Evolutionary conservation across 2,113 vertebrate species (phyloP), one percentile per base, ranked within the genome.

Genomic region (Strix uralensis): DNA sequence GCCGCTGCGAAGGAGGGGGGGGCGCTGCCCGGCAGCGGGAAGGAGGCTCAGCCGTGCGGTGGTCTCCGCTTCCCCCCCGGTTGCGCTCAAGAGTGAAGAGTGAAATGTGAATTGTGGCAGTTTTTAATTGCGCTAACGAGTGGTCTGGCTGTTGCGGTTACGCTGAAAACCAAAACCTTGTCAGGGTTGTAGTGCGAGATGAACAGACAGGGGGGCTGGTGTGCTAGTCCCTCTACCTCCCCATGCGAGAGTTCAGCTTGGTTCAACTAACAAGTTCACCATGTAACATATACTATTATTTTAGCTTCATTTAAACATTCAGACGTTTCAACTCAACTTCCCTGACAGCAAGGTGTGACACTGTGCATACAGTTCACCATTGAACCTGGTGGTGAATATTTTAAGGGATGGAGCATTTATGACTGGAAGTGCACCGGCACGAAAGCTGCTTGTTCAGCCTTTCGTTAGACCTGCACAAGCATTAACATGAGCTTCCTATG

Each of bases 21-120:
- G 9, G 40, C 69, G 40, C 69, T 1, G 77, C 49, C 5, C 5
- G 10, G 34, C 11, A 1, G 12, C 5, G 29, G 21, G 8, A 1
- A 2, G 79, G 0, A 9, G 25, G 54, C 13, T 15, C 3, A 5
- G 1, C 7, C 3, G 0, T 5, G 25, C n/a, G 2, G 21, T 3
- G 25, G 3, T 1, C 3, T 34, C 44, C 16, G 44, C 17, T 5
- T 32, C 11, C 17, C 3, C 19, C 4, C 4, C 21, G 27, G 5
- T 11, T 40, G 0, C 2, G 13, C 18, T 7, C 21, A 12, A 4
- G 49, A 29, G 32, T 11, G 51, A 30, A 34, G 21, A 38, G 15
- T 29, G 38, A 82, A 51, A 13, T 4, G 11, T 13, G 20, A 17
- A 4, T 7, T 18, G n/a, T 13, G 54, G 11, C 9, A 13, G 4